Percentiles rank a stretch among this genome's conserved stretches.
Conservation (phyloP, 1,140 invertebrate species). For the Drosophila pseudoananassae region DNA sequence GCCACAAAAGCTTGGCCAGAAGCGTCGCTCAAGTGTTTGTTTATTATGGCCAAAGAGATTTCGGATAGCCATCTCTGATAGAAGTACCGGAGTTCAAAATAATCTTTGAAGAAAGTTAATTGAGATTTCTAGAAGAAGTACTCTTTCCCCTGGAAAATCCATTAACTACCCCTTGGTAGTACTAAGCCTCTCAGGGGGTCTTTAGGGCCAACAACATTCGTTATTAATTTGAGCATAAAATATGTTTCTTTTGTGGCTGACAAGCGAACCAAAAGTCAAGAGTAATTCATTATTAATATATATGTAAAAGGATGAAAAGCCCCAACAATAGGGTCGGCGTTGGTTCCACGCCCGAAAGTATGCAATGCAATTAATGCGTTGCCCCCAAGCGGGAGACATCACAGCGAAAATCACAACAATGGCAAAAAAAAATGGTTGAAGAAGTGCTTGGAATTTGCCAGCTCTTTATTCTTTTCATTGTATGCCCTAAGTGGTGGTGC, state of each 20-base stretch:
- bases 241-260: constrained; percentile 40
- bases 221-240: constrained; percentile 1
- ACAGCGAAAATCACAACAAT: constrained; percentile 52
- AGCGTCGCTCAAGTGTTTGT: constrained; percentile 14
- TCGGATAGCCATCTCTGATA: constrained; percentile 12
- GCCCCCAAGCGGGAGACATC: constrained; percentile 45
- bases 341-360: constrained; percentile 58
- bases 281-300: constrained; percentile 80
- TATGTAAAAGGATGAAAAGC: constrained; percentile 10
- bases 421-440: constrained; percentile 21
- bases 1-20: not conserved
- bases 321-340: constrained; percentile 14
- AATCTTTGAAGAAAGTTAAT: not conserved
- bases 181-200: not conserved
- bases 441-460: constrained; percentile 30
- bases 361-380: constrained; percentile 77
- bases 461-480: constrained; percentile 14
- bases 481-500: constrained; percentile 8
- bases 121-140: not conserved
- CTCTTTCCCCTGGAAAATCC: not conserved
- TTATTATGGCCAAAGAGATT: not conserved
- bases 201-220: constrained; percentile 14
- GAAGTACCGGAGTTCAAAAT: not conserved
- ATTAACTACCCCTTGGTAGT: not conserved
- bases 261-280: constrained; percentile 76